These are phyloP conservation scores for Xenopus laevis DNA, from an alignment of 2,113 vertebrate species.

Conservation along the genomic window DNA sequence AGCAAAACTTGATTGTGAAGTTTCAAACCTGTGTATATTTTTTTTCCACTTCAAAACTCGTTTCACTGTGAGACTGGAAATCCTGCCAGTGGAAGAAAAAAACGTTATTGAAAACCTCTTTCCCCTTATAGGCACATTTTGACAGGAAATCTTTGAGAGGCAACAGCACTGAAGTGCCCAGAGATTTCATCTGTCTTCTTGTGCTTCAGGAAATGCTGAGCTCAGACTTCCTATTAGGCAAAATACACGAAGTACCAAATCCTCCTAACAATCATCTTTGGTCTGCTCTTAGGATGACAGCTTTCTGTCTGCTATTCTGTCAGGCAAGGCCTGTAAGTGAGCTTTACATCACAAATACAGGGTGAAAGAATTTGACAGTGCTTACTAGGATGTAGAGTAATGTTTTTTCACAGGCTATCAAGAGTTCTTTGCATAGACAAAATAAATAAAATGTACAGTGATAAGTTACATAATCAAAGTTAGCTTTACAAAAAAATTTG, in stretches of 20 bases:
- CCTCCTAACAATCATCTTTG: constrained; percentile 74
- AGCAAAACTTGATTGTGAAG: constrained; percentile 60
- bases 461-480: not conserved
- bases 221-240: constrained; percentile 94
- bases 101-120: constrained; percentile 90
- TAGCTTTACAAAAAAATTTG: constrained; percentile 63
- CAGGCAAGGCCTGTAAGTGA: constrained; percentile 82
- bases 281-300: constrained; percentile 83
- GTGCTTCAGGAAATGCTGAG: constrained; percentile 92
- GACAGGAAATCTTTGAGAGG: constrained; percentile 99
- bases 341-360: constrained; percentile 72
- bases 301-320: constrained; percentile 84
- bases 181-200: constrained; percentile 98
- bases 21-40: constrained; percentile 61
- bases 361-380: constrained; percentile 71
- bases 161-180: constrained; percentile 92
- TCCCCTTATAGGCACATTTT: constrained; percentile 91
- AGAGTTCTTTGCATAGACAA: constrained; percentile 65
- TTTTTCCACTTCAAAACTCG: constrained; percentile 65
- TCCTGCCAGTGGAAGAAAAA: constrained; percentile 74
- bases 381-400: constrained; percentile 59
- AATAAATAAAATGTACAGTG: constrained; percentile 64
- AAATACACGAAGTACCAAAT: constrained; percentile 85
- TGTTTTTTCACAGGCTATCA: not conserved
- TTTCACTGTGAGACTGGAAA: constrained; percentile 72